A percentile compares a stretch with the other conserved stretches of the same genome.
Conservation (phyloP, 2,888 invertebrate species). For the Cyrtodaria siliqua region DNA sequence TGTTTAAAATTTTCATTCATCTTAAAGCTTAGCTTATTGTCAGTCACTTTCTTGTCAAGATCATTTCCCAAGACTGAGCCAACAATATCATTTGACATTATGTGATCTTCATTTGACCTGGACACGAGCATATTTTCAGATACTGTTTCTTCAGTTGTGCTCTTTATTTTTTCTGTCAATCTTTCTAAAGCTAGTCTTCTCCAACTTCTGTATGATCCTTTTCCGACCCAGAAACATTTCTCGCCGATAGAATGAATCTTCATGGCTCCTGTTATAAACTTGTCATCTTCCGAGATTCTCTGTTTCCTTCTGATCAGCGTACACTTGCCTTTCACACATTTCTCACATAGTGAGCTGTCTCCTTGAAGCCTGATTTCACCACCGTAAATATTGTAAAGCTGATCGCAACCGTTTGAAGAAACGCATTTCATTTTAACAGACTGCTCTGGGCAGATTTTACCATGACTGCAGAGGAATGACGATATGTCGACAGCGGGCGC, state of each 20-base stretch:
- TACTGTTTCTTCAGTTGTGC: slow-evolving; percentile 36
- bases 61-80: neutral
- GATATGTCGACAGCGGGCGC: slow-evolving; percentile 87
- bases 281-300: slow-evolving; percentile 87
- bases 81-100: slow-evolving; percentile 15
- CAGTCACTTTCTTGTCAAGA: too few species aligned
- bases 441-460: slow-evolving; percentile 60
- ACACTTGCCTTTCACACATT: slow-evolving; percentile 87
- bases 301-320: slow-evolving; percentile 86
- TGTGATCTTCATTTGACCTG: slow-evolving; percentile 8
- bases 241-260: slow-evolving; percentile 81
- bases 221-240: slow-evolving; percentile 87
- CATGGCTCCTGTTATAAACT: slow-evolving; percentile 86
- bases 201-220: slow-evolving; percentile 88
- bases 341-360: slow-evolving; percentile 80
- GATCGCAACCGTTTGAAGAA: slow-evolving; percentile 82
- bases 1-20: too few species aligned
- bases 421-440: slow-evolving; percentile 69
- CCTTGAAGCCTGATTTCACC: slow-evolving; percentile 86
- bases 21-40: too few species aligned
- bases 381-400: slow-evolving; percentile 86
- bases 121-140: too few species aligned
- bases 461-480: slow-evolving; percentile 85
- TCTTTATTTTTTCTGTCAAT: slow-evolving; percentile 37
- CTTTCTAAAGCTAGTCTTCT: slow-evolving; percentile 86